Conservation (phyloP, 2,888 invertebrate species). For the Dinocampus coccinellae region DNA sequence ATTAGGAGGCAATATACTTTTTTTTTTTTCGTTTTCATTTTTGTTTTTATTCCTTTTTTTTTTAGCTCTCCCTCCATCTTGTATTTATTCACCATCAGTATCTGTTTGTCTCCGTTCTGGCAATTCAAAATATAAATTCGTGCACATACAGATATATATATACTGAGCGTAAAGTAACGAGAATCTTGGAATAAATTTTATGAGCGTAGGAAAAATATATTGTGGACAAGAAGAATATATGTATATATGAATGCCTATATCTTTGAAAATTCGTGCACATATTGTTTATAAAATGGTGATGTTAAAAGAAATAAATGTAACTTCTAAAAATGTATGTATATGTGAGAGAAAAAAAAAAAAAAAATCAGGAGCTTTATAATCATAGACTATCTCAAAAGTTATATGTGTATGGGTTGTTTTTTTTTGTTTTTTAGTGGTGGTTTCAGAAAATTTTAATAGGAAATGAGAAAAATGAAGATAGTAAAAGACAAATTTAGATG, state of each 20-base stretch:
- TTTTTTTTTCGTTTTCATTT: background rate
- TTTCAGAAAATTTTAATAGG: background rate
- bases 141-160: background rate
- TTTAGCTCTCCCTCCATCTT: background rate
- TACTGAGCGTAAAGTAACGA: background rate
- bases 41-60: background rate
- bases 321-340: too few species aligned
- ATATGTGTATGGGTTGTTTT: too few species aligned
- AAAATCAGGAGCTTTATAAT: background rate
- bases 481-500: background rate
- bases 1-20: background rate
- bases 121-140: background rate
- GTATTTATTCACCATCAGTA: background rate
- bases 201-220: background rate
- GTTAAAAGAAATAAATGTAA: background rate
- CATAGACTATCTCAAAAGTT: too few species aligned
- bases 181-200: background rate
- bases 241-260: background rate
- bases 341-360: background rate
- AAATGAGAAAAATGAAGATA: background rate
- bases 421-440: background rate
- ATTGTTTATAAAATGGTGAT: background rate
- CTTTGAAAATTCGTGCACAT: background rate
- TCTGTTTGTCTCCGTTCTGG: background rate
- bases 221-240: background rate